phyloP scores from a whole-genome alignment of 1,140 invertebrate genomes.

The Drosophila sechellia region DNA sequence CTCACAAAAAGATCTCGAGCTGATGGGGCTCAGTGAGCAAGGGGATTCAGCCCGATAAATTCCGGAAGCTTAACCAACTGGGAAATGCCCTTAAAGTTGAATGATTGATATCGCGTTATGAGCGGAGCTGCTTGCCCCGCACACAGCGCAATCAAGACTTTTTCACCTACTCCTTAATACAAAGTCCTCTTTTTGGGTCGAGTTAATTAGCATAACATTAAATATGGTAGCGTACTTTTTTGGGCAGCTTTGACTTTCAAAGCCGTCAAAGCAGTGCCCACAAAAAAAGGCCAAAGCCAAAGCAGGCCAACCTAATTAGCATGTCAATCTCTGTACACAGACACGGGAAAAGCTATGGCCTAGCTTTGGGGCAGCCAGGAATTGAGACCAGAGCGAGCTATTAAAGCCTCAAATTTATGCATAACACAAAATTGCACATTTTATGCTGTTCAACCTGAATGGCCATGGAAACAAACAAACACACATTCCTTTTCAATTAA shows the following conservation, averaged over 20 bases:
- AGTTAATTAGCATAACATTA: slow-evolving; percentile 49
- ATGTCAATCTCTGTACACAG: slow-evolving; percentile 50
- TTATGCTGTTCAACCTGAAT: slow-evolving; percentile 49
- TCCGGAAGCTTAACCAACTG: slow-evolving; percentile 22
- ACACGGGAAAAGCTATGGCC: slow-evolving; percentile 8
- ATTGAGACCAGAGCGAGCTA: slow-evolving; percentile 27
- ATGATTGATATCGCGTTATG: slow-evolving; percentile 34
- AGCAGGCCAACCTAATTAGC: slow-evolving; percentile 49
- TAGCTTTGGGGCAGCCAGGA: slow-evolving; percentile 21
- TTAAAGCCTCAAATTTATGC: slow-evolving; percentile 74
- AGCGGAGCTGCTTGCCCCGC: not conserved
- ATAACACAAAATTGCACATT: slow-evolving; percentile 63
- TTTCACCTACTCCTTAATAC: not conserved
- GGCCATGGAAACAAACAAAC: slow-evolving; percentile 27
- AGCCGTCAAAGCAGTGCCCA: slow-evolving; percentile 7
- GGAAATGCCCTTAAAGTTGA: slow-evolving; percentile 23
- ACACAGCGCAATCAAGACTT: not conserved
- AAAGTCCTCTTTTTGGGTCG: slow-evolving; percentile 7
- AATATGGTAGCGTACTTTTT: slow-evolving; percentile 45
- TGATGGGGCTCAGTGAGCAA: slow-evolving; percentile 8
- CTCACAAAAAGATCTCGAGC: slow-evolving; percentile 17
- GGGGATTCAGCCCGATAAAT: slow-evolving; percentile 2
- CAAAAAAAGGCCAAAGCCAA: slow-evolving; percentile 36
- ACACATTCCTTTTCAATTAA: slow-evolving; percentile 79
- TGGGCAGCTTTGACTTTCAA: slow-evolving; percentile 13